Evolutionary conservation across 1,140 invertebrate genomes (phyloP), one percentile per base, ranked within the genome.

Genomic region (Hylaeus anthracinus): DNA sequence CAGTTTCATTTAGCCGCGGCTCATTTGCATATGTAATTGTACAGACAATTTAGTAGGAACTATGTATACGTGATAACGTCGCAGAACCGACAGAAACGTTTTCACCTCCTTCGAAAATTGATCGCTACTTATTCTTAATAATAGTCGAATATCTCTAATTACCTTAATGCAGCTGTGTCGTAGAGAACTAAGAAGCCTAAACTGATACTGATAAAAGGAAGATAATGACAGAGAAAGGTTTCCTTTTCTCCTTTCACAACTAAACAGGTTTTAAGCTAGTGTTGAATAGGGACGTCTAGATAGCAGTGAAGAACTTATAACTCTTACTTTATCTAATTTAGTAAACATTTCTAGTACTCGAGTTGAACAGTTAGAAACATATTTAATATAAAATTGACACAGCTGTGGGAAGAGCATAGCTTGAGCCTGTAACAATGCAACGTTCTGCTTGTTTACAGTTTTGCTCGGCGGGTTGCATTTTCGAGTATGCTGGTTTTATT

Each of bases 251-350:
- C 60, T 82, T 83, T 83, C 14, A 39, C 51, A 45, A 12, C 45
- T 69, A 55, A 82, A 76, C 64, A 56, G 65, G 51, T 83, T 83
- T 83, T 67, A 72, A 5, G n/a, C 0, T 14, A 53, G 8, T 39
- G 55, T 51, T 3, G 43, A 64, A 73, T 48, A 9, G 6, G 9
- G 6, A 51, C 51, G 51, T 9, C 2, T 10, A 10, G 51, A 8
- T 8, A 8, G 48, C 8, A 51, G 48, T 9, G 48, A 51, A 10
- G 8, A 48, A 48, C 45, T 26, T 26, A 26, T 26, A 26, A 26
- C 26, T 26, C 26, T 26, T 26, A 26, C 26, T 26, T 26, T 26
- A 26, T 26, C 26, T 26, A 26, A 26, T 26, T 26, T 26, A 26
- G 26, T 26, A 26, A 26, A 26, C 26, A 26, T 26, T 26, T 26